phyloP scores from a whole-genome alignment of 2,797 vertebrate species.

The Dendrocincla tyrannina region DNA sequence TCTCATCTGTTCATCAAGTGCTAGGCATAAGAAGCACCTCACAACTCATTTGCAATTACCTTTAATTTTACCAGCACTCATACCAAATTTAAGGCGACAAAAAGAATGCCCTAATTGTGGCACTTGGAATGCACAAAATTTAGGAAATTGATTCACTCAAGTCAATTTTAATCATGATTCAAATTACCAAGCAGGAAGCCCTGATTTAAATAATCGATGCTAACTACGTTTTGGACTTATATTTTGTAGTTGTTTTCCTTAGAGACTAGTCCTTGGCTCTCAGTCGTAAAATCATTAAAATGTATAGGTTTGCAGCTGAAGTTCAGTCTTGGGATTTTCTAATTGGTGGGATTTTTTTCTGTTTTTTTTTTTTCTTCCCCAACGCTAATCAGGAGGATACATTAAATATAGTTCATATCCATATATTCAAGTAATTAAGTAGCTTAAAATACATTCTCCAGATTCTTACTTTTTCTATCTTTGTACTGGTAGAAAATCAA shows the following conservation, averaged over 20 bases:
- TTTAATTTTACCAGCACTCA: neutral
- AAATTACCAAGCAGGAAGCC: slow-evolving; percentile 40
- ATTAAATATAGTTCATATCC: neutral
- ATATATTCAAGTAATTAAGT: neutral
- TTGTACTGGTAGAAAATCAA: neutral
- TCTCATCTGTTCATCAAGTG: neutral
- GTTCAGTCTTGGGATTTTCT: neutral
- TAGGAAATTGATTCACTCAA: neutral
- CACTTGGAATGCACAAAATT: neutral
- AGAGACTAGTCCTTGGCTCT: neutral
- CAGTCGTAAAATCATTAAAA: neutral
- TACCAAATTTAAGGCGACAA: neutral
- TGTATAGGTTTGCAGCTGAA: neutral
- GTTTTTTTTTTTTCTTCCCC: neutral
- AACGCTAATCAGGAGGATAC: neutral
- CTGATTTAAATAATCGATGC: slow-evolving; percentile 57
- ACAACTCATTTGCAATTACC: neutral
- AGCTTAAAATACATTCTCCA: neutral
- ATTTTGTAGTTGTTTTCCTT: neutral
- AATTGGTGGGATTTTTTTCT: neutral
- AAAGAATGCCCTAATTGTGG: neutral
- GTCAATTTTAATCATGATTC: slow-evolving; percentile 56
- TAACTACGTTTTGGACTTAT: neutral
- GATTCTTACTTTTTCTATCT: neutral
- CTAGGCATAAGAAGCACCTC: neutral